Percentiles rank a stretch among this genome's conserved stretches.
Evolutionary conservation across 2,888 invertebrate species (phyloP).

Genomic region (Dryomyza anilis): DNA sequence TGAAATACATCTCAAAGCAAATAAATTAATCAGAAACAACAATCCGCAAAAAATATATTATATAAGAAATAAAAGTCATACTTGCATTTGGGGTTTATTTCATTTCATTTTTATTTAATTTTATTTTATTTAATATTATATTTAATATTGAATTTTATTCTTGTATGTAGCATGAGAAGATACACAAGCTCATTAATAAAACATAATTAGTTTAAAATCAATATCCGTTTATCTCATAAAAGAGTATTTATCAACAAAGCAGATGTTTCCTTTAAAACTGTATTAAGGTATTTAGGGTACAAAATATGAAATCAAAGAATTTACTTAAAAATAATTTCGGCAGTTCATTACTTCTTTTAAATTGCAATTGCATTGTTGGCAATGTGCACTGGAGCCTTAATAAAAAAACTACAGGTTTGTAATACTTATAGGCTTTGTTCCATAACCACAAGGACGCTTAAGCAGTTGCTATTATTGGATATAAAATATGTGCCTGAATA

Average conservation of each 20-base stretch:
- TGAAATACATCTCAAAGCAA: too few relatives aligned
- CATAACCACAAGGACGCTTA: slow-evolving; percentile 2
- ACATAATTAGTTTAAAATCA: not conserved
- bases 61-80: too few relatives aligned
- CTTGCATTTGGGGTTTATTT: too few relatives aligned
- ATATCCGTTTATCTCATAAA: too few relatives aligned
- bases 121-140: too few relatives aligned
- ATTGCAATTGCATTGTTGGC: slow-evolving; percentile 12
- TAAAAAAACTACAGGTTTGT: slow-evolving; percentile 9
- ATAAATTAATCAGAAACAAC: too few relatives aligned
- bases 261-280: slow-evolving; percentile 19
- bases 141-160: too few relatives aligned
- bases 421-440: not conserved
- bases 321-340: not conserved
- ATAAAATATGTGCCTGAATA: not conserved
- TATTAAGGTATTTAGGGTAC: not conserved
- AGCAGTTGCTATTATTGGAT: slow-evolving; percentile 8
- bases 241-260: slow-evolving; percentile 8
- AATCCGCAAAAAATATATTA: too few relatives aligned
- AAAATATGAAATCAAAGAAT: too few relatives aligned
- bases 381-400: slow-evolving; percentile 8
- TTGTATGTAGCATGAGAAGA: too few relatives aligned
- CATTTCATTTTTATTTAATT: too few relatives aligned
- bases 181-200: too few relatives aligned
- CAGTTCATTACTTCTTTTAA: slow-evolving; percentile 6